A percentile compares a stretch with the other conserved stretches of the same genome.
These are phyloP conservation scores for Petroica traversi DNA, from an alignment of 2,113 vertebrate genomes.

Conservation along the genomic window DNA sequence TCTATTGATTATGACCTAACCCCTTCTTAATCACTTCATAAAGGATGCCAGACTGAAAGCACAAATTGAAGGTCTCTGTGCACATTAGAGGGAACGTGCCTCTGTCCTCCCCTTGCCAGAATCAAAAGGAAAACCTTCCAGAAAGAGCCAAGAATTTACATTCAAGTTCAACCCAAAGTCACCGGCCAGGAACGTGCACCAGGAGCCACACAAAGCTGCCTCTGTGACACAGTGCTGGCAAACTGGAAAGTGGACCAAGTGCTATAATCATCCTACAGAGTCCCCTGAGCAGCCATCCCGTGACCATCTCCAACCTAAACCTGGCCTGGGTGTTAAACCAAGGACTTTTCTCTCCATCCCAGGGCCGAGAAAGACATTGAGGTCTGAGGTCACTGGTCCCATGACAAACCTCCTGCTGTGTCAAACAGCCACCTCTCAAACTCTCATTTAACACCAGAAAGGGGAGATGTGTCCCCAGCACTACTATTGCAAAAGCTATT, in stretches of 20 bases:
- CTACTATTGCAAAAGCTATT: not conserved
- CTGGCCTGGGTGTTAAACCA: not conserved
- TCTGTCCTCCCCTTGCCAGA: not conserved
- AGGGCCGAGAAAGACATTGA: not conserved
- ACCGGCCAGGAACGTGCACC: conserved; percentile 36
- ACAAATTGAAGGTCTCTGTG: conserved; percentile 3
- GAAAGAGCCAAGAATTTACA: conserved; percentile 40
- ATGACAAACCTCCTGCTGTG: not conserved
- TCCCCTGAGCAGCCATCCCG: not conserved
- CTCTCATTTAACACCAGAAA: not conserved
- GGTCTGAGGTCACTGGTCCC: not conserved
- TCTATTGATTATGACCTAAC: not conserved
- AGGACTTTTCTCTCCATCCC: not conserved
- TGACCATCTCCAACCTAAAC: not conserved
- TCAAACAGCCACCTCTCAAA: not conserved
- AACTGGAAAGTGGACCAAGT: not conserved
- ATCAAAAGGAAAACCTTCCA: conserved; percentile 26
- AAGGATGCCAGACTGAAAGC: not conserved
- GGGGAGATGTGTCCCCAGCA: rapidly evolving
- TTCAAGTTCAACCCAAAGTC: conserved; percentile 60
- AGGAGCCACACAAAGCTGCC: conserved; percentile 36
- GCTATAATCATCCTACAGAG: not conserved
- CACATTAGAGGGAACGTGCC: not conserved
- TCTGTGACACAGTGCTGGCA: not conserved
- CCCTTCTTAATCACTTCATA: not conserved